These are phyloP conservation scores for Clarias macrocephalus DNA, from an alignment of 2,113 vertebrate species.

Conservation along the genomic window DNA sequence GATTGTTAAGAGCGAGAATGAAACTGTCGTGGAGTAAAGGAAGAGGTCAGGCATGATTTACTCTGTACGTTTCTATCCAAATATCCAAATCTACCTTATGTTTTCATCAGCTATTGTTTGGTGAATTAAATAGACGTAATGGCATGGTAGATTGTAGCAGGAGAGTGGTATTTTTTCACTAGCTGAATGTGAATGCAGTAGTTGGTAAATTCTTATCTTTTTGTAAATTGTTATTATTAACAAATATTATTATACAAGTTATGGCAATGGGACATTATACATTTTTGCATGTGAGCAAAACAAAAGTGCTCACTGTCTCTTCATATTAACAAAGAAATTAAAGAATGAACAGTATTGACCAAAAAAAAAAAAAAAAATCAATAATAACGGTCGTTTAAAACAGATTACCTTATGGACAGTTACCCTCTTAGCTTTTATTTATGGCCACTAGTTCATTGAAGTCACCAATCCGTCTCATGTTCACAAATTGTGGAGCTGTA, in stretches of 20 bases:
- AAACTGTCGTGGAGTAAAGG: neutral
- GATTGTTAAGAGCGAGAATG: neutral
- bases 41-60: neutral
- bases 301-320: neutral
- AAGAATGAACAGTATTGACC: neutral
- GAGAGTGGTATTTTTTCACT: too few relatives aligned
- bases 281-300: neutral
- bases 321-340: neutral
- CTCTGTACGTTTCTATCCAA: neutral
- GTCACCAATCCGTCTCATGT: conserved; percentile 1
- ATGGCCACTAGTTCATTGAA: neutral
- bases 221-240: neutral
- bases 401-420: neutral
- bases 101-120: neutral
- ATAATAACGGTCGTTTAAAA: neutral
- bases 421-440: neutral
- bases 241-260: neutral
- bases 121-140: neutral
- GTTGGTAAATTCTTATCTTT: neutral
- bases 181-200: neutral
- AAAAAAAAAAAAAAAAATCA: too few relatives aligned
- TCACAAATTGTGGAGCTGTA: neutral
- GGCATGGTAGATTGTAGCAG: too few relatives aligned
- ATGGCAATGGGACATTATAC: neutral
- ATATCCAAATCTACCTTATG: neutral